A percentile compares a stretch with the other conserved stretches of the same genome.
Conservation (phyloP, 2,888 invertebrate genomes). For the Sesia apiformis region DNA sequence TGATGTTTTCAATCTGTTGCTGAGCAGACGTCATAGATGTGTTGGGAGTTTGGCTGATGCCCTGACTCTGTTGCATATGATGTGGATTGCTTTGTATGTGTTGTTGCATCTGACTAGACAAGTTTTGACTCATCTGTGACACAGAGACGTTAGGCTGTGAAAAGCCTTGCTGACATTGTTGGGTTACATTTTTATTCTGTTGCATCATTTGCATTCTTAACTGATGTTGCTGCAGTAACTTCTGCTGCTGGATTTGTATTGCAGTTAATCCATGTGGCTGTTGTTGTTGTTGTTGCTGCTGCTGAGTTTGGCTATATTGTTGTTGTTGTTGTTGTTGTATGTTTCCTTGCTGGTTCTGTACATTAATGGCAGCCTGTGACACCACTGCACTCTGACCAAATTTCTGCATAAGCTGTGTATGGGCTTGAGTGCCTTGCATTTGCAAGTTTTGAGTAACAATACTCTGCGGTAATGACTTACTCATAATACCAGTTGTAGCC, state of each 20-base stretch:
- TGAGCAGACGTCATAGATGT: constrained; percentile 74
- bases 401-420: constrained; percentile 53
- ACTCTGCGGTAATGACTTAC: constrained; percentile 55
- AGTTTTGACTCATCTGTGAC: constrained; percentile 57
- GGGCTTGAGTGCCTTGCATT: constrained; percentile 54
- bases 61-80: constrained; percentile 51
- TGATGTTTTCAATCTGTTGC: constrained; percentile 77
- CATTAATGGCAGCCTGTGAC: constrained; percentile 40
- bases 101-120: constrained; percentile 55
- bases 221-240: constrained; percentile 74
- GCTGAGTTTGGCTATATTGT: constrained; percentile 24
- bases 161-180: constrained; percentile 43
- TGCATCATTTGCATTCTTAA: constrained; percentile 68
- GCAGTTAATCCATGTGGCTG: constrained; percentile 62
- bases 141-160: constrained; percentile 57
- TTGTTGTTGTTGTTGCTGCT: constrained; percentile 24
- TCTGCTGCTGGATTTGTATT: constrained; percentile 70
- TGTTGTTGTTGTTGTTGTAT: constrained; percentile 49
- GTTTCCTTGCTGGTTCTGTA: constrained; percentile 49
- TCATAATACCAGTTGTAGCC: constrained; percentile 53
- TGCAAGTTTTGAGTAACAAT: constrained; percentile 62
- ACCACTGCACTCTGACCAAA: constrained; percentile 51
- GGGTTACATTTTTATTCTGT: constrained; percentile 34
- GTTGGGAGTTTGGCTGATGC: constrained; percentile 42
- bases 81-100: constrained; percentile 56